Evolutionary conservation across 2,113 vertebrate species (phyloP).

Genomic region (Charina bottae): DNA sequence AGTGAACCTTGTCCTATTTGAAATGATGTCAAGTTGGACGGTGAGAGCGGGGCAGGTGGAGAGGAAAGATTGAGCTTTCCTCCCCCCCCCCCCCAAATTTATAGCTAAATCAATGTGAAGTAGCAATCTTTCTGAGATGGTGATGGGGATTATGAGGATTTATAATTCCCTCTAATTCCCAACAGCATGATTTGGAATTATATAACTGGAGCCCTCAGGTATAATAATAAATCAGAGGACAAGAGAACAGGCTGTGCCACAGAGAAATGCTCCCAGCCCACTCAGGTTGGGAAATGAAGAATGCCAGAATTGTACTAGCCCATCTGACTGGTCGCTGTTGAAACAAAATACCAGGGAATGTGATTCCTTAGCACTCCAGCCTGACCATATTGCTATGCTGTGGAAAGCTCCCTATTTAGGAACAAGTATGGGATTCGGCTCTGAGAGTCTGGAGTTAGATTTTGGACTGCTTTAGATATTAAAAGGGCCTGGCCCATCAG

Average conservation of each 20-base stretch:
- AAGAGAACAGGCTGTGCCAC: background rate
- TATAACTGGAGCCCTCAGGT: background rate
- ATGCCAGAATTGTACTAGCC: background rate
- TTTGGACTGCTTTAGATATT: background rate
- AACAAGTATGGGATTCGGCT: background rate
- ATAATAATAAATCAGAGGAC: background rate
- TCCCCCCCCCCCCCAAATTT: background rate
- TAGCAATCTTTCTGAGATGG: conserved; percentile 2
- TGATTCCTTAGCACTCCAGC: background rate
- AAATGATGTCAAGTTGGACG: background rate
- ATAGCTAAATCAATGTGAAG: conserved; percentile 9
- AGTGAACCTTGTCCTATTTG: conserved; percentile 24
- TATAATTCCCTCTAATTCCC: conserved; percentile 5
- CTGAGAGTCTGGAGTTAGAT: background rate
- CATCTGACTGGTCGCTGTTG: background rate
- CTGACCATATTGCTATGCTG: background rate
- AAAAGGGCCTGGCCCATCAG: background rate
- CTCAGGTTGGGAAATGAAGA: background rate
- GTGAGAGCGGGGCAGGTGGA: background rate
- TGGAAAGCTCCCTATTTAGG: background rate
- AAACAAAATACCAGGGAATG: background rate
- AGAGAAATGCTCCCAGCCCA: background rate
- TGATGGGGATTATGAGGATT: background rate
- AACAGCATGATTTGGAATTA: conserved; percentile 14
- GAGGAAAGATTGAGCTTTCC: background rate